Base-by-base conservation (phyloP, 1,140 invertebrate species). In the Musca vetustissima region DNA sequence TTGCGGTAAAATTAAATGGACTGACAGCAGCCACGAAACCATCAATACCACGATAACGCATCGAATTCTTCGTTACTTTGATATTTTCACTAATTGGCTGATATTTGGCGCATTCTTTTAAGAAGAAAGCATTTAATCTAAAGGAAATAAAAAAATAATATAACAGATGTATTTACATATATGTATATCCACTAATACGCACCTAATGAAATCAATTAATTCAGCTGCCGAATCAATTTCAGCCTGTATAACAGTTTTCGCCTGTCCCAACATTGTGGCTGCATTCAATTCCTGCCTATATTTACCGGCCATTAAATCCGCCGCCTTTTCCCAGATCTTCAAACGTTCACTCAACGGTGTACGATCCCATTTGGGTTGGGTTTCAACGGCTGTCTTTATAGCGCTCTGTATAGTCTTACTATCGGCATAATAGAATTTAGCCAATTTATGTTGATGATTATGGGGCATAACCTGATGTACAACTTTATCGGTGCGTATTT, bases 1-100 rank as follows among this genome's bases (percentile, higher is more conserved):
- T 99, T 9, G 98, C 98, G 32, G 98, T 99, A 79, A 99, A 99
- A 84, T 99, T 99, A 80, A 99, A 99, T 0, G 98, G 98, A 68
- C 96, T 95, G n/a, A 99, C 90, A 1, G 98, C 96, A 22, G 97
- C 97, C 70, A 99, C 91, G 82, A 99, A 99, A 11, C 98, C 98
- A 85, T 99, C 97, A 76, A 98, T 88, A 21, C 96, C 96, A 74
- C 97, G 86, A 83, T 95, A 96, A 47, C 94, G 86, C 83, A 97
- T 86, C 0, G 89, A 91, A 83, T 98, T 98, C 57, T 89, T 87
- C 0, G 91, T 93, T 2, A 90, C 86, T 36, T 88, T 88, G 0
- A 88, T 85, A 74, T 92, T 82, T 72, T 92, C 89, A 65, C 93
- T 96, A 59, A 97, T 93, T 2, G 96, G 96, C 78, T 96, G 90